Conservation (phyloP, 64 coral and sea anemone species). For the Trachythela sp. region DNA sequence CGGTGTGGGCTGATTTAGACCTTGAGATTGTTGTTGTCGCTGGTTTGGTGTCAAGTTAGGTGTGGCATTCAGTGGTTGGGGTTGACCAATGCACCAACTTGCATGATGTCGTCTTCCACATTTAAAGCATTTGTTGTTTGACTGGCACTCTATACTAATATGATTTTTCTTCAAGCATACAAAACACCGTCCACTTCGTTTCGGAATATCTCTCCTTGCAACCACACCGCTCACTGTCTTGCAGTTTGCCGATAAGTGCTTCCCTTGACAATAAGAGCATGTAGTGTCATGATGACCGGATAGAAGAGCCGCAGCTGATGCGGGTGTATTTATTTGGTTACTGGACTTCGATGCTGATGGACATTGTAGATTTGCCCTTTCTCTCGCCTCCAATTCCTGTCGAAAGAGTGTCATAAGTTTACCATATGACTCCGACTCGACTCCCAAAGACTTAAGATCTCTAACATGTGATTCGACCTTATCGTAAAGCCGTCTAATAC, state of each 20-base stretch:
- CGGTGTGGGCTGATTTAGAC: not conserved
- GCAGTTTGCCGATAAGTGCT: not conserved
- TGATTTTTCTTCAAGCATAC: constrained; percentile 45
- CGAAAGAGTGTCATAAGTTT: not conserved
- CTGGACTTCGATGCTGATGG: not conserved
- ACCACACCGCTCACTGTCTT: constrained; percentile 5
- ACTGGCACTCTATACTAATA: constrained; percentile 22
- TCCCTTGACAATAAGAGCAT: constrained; percentile 2
- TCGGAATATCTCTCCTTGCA: constrained; percentile 33
- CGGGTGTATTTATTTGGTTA: not conserved
- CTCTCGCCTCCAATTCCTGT: not conserved
- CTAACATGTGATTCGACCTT: not conserved
- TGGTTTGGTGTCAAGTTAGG: not conserved
- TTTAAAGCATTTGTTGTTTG: constrained; percentile 36
- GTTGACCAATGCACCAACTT: constrained; percentile 23
- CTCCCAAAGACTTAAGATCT: not conserved
- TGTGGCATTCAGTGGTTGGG: not conserved
- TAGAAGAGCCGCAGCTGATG: not conserved
- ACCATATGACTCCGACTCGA: constrained; percentile 10
- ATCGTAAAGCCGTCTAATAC: not conserved
- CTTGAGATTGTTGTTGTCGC: not conserved
- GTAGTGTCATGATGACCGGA: not conserved
- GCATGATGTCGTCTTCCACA: constrained; percentile 39
- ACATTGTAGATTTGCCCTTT: not conserved
- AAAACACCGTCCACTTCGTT: constrained; percentile 37